Percentiles rank a stretch among this genome's conserved stretches.
These are phyloP conservation scores for Trichogramma evanescens DNA, from an alignment of 2,888 invertebrate species.

Conservation along the genomic window DNA sequence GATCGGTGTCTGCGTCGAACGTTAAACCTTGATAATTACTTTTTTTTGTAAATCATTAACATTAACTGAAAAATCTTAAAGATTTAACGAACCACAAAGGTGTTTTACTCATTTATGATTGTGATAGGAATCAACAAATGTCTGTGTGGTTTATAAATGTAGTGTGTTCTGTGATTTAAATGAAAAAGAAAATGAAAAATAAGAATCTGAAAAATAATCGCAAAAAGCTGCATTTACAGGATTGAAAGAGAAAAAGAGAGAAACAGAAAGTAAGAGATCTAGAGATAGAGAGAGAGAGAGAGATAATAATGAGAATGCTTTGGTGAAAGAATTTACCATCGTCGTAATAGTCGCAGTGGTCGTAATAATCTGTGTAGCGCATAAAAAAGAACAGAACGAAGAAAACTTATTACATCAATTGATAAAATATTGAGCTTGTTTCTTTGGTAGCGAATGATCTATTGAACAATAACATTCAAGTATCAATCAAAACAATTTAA, in stretches of 20 bases:
- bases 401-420: constrained; percentile 44
- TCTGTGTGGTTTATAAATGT: no score
- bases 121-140: no score
- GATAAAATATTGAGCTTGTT: constrained; percentile 34
- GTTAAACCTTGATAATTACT: no score
- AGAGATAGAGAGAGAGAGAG: constrained; percentile 8
- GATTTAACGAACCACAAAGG: no score
- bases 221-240: constrained; percentile 21
- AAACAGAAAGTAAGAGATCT: constrained; percentile 45
- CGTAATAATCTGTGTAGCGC: constrained; percentile 48
- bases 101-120: no score
- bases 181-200: constrained; percentile 2
- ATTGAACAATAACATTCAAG: constrained; percentile 32
- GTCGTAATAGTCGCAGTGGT: constrained; percentile 48
- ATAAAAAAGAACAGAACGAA: constrained; percentile 44
- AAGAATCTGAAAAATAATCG: constrained; percentile 9
- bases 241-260: constrained; percentile 46
- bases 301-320: constrained; percentile 27
- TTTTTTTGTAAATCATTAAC: no score
- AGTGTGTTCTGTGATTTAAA: no score
- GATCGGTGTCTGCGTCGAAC: no score
- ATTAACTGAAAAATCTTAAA: no score
- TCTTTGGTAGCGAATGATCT: constrained; percentile 32
- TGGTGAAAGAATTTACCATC: constrained; percentile 45
- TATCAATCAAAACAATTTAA: not conserved